Evolutionary conservation across 2,888 invertebrate genomes (phyloP).

Genomic region (Diplazon laetatorius): DNA sequence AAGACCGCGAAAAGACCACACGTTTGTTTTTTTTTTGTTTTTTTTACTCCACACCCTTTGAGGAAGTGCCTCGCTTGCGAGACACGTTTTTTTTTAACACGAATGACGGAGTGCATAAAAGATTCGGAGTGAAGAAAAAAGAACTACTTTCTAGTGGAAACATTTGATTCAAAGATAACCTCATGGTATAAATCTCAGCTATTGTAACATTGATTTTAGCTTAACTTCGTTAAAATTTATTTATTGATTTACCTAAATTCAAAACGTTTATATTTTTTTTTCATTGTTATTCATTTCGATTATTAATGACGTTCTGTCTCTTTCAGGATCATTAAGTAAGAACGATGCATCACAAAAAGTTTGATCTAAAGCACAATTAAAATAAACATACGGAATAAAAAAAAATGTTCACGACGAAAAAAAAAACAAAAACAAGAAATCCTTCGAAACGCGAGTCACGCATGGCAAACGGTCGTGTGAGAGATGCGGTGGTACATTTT

Average conservation of each 20-base stretch:
- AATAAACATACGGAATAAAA: background rate
- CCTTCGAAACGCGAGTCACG: slow-evolving; percentile 2
- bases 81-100: slow-evolving; percentile 18
- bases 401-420: background rate
- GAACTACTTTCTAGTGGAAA: background rate
- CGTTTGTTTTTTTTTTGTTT: background rate
- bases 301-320: too few relatives aligned
- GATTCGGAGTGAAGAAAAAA: background rate
- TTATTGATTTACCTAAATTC: too few relatives aligned
- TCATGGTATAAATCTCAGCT: background rate
- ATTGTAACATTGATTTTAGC: background rate
- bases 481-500: slow-evolving; percentile 16
- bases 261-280: too few relatives aligned
- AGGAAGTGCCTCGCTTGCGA: background rate
- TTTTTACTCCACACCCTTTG: slow-evolving; percentile 12
- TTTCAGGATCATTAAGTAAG: too few relatives aligned
- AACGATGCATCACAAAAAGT: too few relatives aligned
- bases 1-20: slow-evolving; percentile 2
- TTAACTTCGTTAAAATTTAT: too few relatives aligned
- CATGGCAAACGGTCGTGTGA: background rate
- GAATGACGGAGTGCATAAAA: background rate
- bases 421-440: background rate
- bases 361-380: background rate
- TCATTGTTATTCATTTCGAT: too few relatives aligned
- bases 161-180: background rate